Base-by-base conservation (phyloP, 2,888 invertebrate genomes). In the Anoncus sp. region DNA sequence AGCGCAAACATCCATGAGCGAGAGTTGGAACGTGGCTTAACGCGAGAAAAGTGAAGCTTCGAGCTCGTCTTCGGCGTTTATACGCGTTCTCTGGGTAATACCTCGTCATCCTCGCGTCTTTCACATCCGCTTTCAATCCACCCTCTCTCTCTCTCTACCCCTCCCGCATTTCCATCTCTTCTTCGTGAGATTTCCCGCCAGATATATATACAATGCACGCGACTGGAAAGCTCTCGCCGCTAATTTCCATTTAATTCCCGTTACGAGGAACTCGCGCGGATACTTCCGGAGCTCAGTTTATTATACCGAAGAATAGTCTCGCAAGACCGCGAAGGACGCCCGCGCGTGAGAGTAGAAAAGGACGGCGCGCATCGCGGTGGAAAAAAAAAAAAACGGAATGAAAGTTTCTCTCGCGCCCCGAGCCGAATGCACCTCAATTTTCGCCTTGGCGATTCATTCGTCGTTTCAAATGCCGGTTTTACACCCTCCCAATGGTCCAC, bases 211-310 rank as follows among this genome's bases (percentile, higher is more conserved):
- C 49, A 60, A 55, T 31, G 45, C 27, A 10, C 51, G n/a, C 27
- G 40, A 16, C 18, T 22, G 40, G 40, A 65, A 69, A 60, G 57
- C 53, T 40, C 70, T 55, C 47, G 51, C 40, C 66, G 66, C 75
- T 78, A 78, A 78, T 80, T 80, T 73, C 75, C 78, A 78, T 78
- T 80, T 75, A 75, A 80, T 77, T 80, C 80, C 53, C 73, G 62
- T 71, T 66, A 62, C 57, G 70, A 67, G 55, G 63, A 60, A 22
- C 53, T 53, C 43, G 27, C 20, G 53, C 31, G 16, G 31, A 38
- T 14, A 38, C 43, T 43, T 57, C 49, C 14, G 63, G 14, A 27
- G 57, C n/a, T 62, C 62, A 47, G 51, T 57, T 69, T 70, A 77
- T 75, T 66, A 62, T 51, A 62, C 63, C 51, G 60, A 49, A 18